phyloP scores from a whole-genome alignment of 1,140 invertebrate genomes.

The Anastatus disparis region DNA sequence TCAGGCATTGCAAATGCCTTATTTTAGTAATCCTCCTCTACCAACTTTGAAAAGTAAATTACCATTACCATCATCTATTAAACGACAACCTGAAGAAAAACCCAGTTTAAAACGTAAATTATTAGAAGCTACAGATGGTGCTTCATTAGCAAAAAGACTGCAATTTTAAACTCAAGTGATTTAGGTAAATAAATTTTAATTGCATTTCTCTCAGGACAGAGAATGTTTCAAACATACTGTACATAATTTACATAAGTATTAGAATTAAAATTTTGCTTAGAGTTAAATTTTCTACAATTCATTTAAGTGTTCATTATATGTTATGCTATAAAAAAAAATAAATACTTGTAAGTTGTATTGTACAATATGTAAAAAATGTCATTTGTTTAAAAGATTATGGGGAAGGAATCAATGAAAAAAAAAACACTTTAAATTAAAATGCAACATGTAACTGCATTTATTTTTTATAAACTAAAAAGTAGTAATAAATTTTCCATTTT shows the following conservation, averaged over 20 bases:
- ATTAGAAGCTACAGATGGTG: conserved; percentile 76
- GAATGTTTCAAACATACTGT: conserved; percentile 37
- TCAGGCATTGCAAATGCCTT: conserved; percentile 83
- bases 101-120: conserved; percentile 81
- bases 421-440: conserved; percentile 39
- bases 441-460: conserved; percentile 43
- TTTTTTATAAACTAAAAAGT: conserved; percentile 50
- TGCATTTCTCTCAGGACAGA: conserved; percentile 22
- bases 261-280: conserved; percentile 20
- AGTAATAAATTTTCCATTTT: conserved; percentile 41
- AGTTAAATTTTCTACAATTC: conserved; percentile 12
- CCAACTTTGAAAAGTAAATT: conserved; percentile 84
- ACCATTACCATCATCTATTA: conserved; percentile 79
- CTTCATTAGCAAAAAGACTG: conserved; percentile 73
- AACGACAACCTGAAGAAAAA: conserved; percentile 71
- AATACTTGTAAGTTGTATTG: background rate
- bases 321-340: background rate
- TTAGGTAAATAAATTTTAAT: conserved; percentile 20
- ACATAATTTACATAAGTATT: conserved; percentile 26
- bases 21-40: conserved; percentile 90
- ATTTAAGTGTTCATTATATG: background rate
- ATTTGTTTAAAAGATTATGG: background rate
- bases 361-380: conserved; percentile 25
- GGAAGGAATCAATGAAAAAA: conserved; percentile 15
- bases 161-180: conserved; percentile 66